A percentile compares a stretch with the other conserved stretches of the same genome.
phyloP scores from a whole-genome alignment of 2,888 invertebrate genomes.

The Eristalis intricaria region DNA sequence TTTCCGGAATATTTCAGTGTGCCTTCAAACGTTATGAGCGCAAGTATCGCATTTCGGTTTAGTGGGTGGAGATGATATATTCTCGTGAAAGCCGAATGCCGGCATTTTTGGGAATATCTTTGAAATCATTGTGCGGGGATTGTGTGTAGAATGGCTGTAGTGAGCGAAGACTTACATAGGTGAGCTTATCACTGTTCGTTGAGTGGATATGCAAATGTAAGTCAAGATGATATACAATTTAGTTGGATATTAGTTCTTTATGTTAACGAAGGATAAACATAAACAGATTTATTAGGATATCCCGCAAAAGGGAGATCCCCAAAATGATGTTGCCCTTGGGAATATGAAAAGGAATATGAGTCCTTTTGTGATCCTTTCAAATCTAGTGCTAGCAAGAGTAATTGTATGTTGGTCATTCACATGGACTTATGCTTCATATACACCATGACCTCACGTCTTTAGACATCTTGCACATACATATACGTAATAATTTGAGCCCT shows the following conservation, averaged over 20 bases:
- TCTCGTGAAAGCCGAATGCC: not conserved
- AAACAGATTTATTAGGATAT: no score
- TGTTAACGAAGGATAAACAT: no score
- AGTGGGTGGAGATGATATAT: not conserved
- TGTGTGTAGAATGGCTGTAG: not conserved
- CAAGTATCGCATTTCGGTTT: not conserved
- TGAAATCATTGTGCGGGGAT: not conserved
- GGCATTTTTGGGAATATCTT: not conserved
- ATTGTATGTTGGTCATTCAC: no score
- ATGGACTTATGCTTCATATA: not conserved
- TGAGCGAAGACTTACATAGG: not conserved
- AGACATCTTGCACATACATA: not conserved
- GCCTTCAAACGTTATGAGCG: constrained; percentile 30
- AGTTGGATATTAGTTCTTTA: no score
- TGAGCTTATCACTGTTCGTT: not conserved
- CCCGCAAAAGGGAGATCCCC: no score
- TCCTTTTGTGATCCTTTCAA: no score
- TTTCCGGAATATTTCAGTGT: constrained; percentile 13
- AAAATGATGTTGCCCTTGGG: no score
- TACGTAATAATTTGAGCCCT: not conserved
- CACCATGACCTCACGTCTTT: not conserved
- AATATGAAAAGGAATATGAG: no score
- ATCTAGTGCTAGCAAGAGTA: no score
- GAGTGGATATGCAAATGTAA: no score
- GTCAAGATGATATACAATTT: no score